Conservation (phyloP, 1,140 invertebrate genomes). For the Gyrodactylus bullatarudis region DNA sequence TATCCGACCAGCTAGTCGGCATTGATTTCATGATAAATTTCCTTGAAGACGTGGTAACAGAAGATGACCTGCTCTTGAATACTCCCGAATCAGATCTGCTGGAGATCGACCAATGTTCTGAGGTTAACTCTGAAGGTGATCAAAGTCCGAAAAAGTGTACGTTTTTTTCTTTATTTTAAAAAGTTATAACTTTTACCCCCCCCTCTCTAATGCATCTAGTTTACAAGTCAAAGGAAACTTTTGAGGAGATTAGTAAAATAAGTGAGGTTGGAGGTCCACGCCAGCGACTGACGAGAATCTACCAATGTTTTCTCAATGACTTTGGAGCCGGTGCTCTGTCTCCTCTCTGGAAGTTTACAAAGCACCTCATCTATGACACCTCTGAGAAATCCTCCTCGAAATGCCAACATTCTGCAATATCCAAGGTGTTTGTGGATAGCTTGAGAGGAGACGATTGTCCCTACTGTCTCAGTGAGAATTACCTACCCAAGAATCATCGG, state of each 20-base stretch:
- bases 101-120: too few species aligned
- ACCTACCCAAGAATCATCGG: background rate
- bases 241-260: background rate
- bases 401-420: too few species aligned
- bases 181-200: too few species aligned
- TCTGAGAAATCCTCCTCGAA: too few species aligned
- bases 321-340: background rate
- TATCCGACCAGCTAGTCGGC: background rate
- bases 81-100: too few species aligned
- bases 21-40: background rate
- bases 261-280: background rate
- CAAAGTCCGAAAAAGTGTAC: too few species aligned
- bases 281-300: background rate
- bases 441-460: background rate
- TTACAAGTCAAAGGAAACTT: background rate
- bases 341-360: background rate
- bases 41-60: too few species aligned
- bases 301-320: background rate
- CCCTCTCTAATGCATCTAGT: too few species aligned
- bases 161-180: too few species aligned
- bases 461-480: background rate
- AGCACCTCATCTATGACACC: background rate
- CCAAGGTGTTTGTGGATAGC: background rate
- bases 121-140: too few species aligned
- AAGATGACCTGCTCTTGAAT: too few species aligned